Percentiles rank a stretch among this genome's conserved stretches.
Conservation (phyloP, 2,888 invertebrate species). For the Eudasyphora cyanicolor region DNA sequence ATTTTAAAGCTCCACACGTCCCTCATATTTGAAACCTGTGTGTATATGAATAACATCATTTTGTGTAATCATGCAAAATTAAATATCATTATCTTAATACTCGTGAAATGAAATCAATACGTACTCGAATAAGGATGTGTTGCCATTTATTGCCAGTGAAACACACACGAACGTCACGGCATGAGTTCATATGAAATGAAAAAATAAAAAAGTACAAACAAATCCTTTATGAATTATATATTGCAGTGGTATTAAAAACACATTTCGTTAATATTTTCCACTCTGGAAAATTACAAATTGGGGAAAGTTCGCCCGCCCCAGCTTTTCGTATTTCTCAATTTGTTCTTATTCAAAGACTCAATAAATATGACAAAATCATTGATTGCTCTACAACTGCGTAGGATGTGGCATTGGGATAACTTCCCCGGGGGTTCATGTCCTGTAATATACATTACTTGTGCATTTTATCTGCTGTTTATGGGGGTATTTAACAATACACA, state of each 20-base stretch:
- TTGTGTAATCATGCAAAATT: slow-evolving; percentile 6
- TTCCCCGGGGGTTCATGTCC: not conserved
- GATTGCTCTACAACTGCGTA: not conserved
- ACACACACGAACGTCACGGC: not conserved
- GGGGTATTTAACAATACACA: slow-evolving; percentile 9
- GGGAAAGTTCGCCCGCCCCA: not conserved
- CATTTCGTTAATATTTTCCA: slow-evolving; percentile 25
- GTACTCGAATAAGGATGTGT: not conserved
- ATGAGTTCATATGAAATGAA: not conserved
- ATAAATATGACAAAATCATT: too few species aligned
- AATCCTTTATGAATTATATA: slow-evolving; percentile 28
- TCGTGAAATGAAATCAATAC: slow-evolving; percentile 13
- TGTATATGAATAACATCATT: too few species aligned
- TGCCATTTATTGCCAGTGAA: not conserved
- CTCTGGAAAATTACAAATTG: not conserved
- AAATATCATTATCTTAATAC: slow-evolving; percentile 7
- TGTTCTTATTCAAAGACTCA: not conserved
- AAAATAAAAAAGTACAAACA: not conserved
- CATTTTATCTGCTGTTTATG: slow-evolving; percentile 13
- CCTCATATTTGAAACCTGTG: too few species aligned
- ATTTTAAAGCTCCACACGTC: too few species aligned
- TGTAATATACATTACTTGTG: not conserved
- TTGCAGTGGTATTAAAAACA: slow-evolving; percentile 32
- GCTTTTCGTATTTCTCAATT: not conserved
- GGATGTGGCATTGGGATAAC: not conserved